Conservation (phyloP, 2,888 invertebrate species). For the Eristalis arbustorum region DNA sequence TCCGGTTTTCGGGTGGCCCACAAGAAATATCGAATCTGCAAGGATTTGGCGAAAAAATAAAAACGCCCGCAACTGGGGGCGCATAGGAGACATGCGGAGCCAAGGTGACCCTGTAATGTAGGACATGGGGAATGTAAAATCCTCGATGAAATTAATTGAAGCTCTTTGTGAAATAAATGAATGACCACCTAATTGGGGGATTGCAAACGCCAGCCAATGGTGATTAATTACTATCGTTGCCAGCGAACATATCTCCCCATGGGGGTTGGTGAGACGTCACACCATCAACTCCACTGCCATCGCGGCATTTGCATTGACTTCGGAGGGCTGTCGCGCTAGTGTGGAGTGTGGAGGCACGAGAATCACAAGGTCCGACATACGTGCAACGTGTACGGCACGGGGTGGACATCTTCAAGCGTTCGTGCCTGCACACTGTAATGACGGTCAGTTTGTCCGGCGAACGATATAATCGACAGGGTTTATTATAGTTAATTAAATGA, state of each 20-base stretch:
- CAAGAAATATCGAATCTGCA: constrained; percentile 24
- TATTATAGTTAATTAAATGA: constrained; percentile 59
- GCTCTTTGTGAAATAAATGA: constrained; percentile 73
- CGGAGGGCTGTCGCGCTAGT: neutral
- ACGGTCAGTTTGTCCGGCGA: constrained; percentile 37
- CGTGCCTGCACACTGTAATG: constrained; percentile 20
- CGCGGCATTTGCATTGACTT: constrained; percentile 15
- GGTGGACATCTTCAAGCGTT: constrained; percentile 6
- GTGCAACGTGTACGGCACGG: neutral
- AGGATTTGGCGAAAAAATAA: constrained; percentile 22
- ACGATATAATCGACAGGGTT: constrained; percentile 44
- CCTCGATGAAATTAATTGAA: constrained; percentile 72
- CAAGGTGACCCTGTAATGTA: constrained; percentile 46
- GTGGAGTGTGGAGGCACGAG: neutral
- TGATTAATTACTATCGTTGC: constrained; percentile 72
- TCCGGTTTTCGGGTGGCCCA: constrained; percentile 28
- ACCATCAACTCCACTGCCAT: constrained; percentile 33
- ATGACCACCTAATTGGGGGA: constrained; percentile 73
- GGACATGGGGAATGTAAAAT: constrained; percentile 59
- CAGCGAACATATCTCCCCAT: constrained; percentile 35
- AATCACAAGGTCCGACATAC: neutral
- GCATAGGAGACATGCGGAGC: neutral
- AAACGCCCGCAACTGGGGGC: neutral
- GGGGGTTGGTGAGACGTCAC: constrained; percentile 41
- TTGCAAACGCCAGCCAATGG: constrained; percentile 72